Evolutionary conservation across 2,113 vertebrate genomes (phyloP).

Genomic region (Passerina amoena): DNA sequence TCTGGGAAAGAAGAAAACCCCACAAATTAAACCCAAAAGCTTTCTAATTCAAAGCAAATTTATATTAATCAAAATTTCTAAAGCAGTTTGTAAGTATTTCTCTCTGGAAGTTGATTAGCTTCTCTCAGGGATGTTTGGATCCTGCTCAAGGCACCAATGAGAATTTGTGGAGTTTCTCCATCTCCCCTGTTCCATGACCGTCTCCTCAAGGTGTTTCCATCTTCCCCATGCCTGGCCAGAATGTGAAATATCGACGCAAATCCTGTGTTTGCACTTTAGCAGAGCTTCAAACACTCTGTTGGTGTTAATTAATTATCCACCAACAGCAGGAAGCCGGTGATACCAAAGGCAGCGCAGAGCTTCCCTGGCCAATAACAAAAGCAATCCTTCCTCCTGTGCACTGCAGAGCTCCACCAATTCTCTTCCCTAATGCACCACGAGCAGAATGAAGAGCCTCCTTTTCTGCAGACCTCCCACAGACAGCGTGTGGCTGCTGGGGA

Average conservation of each 20-base stretch:
- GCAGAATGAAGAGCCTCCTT: background rate
- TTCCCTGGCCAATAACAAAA: background rate
- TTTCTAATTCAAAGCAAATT: background rate
- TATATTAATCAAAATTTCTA: background rate
- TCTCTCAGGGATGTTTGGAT: background rate
- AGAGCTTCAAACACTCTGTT: background rate
- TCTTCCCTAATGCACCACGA: background rate
- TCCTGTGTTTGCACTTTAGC: background rate
- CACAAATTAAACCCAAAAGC: background rate
- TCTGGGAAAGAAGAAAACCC: background rate
- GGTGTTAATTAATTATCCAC: background rate
- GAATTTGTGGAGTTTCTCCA: rapidly evolving
- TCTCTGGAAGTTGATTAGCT: background rate
- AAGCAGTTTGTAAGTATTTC: background rate
- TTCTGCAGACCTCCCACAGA: background rate
- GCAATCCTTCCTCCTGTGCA: background rate
- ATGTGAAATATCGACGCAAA: background rate
- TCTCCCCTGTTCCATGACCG: background rate
- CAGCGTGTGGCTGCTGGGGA: background rate
- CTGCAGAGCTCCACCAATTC: background rate
- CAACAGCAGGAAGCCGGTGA: background rate
- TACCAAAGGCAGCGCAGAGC: background rate
- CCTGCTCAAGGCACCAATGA: background rate
- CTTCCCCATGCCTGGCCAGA: background rate
- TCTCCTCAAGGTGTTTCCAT: background rate